Evolutionary conservation across 2,888 invertebrate genomes (phyloP).

Genomic region (Peribatodes rhomboidaria): DNA sequence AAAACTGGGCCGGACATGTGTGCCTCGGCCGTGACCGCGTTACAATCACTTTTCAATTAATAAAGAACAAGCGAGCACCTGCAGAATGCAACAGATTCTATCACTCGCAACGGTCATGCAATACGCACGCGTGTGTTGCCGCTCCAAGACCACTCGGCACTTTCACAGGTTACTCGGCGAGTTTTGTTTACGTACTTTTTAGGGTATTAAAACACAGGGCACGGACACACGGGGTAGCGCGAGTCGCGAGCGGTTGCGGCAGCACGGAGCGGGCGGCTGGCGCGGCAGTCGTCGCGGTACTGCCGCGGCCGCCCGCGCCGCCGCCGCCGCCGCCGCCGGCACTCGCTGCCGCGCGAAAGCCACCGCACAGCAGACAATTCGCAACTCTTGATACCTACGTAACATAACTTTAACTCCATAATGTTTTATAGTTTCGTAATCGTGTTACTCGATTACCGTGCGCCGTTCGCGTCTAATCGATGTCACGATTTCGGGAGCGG

Average conservation of each 20-base stretch:
- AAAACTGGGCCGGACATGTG: constrained; percentile 86
- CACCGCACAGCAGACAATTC: constrained; percentile 56
- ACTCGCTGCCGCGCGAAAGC: constrained; percentile 42
- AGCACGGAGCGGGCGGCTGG: constrained; percentile 51
- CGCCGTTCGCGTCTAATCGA: constrained; percentile 76
- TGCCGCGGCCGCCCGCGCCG: constrained; percentile 48
- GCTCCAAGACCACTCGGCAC: constrained; percentile 70
- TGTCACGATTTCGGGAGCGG: constrained; percentile 82
- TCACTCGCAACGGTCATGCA: constrained; percentile 62
- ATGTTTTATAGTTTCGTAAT: constrained; percentile 85
- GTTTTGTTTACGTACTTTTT: constrained; percentile 78
- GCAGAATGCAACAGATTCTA: constrained; percentile 80
- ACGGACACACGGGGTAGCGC: constrained; percentile 67
- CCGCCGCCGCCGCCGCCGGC: constrained; percentile 36
- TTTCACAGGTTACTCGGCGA: constrained; percentile 65
- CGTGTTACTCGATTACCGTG: constrained; percentile 79
- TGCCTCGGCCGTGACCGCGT: constrained; percentile 84
- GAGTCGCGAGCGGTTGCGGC: constrained; percentile 51
- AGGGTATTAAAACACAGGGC: constrained; percentile 69
- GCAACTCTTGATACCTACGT: constrained; percentile 74
- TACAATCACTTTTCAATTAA: constrained; percentile 86
- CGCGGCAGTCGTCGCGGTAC: constrained; percentile 65
- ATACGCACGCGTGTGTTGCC: constrained; percentile 68
- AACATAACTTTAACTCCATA: constrained; percentile 82
- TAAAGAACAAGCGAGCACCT: constrained; percentile 82